These are phyloP conservation scores for Diaperis boleti DNA, from an alignment of 2,888 invertebrate genomes.

Conservation along the genomic window DNA sequence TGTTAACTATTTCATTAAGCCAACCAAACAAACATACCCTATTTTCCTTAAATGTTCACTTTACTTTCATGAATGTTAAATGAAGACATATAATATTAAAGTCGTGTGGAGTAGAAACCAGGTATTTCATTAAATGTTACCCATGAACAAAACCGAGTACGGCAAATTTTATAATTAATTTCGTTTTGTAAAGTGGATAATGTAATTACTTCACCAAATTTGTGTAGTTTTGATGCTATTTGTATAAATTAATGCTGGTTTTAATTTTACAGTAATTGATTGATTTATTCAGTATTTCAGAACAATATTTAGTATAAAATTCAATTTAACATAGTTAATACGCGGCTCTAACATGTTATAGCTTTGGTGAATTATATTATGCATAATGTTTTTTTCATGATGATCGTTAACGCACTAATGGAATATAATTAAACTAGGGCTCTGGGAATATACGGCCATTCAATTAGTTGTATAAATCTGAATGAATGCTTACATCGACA, in stretches of 20 bases:
- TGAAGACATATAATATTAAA: constrained; percentile 33
- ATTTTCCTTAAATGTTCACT: constrained; percentile 36
- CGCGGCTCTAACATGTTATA: background rate
- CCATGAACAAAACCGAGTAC: constrained; percentile 8
- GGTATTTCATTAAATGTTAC: constrained; percentile 15
- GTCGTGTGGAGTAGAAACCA: constrained; percentile 11
- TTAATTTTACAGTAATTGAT: background rate
- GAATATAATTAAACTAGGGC: constrained; percentile 23
- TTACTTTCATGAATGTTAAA: constrained; percentile 31
- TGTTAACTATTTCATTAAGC: constrained; percentile 42
- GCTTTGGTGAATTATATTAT: background rate
- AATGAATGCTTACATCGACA: constrained; percentile 7
- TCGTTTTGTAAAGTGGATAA: background rate
- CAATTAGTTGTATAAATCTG: constrained; percentile 33
- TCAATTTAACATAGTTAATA: background rate
- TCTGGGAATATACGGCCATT: background rate
- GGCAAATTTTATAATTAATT: constrained; percentile 16
- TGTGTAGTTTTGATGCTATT: no score
- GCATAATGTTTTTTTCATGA: background rate
- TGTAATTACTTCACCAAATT: background rate
- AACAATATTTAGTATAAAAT: background rate
- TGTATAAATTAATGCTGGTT: background rate
- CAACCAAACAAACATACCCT: constrained; percentile 37
- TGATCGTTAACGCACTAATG: constrained; percentile 14
- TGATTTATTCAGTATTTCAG: background rate